Conservation (phyloP, 2,797 vertebrate genomes). For the Eulemur coronatus region DNA sequence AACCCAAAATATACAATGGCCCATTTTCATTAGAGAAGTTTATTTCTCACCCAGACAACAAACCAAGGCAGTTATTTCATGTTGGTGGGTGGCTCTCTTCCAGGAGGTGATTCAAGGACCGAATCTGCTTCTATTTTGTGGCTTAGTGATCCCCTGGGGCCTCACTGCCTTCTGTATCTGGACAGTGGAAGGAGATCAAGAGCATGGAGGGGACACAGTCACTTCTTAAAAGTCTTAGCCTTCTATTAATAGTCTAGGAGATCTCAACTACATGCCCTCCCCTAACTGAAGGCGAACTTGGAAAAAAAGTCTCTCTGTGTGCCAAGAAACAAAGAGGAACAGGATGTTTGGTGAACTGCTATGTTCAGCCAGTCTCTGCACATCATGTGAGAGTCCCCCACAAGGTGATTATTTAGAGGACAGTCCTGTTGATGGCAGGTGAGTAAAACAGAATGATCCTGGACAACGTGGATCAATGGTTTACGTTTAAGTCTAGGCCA, state of each 20-base stretch:
- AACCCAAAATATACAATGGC: not conserved
- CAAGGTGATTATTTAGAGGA: not conserved
- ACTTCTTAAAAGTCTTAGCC: not conserved
- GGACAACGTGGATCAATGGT: not conserved
- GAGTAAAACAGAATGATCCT: not conserved
- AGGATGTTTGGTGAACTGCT: not conserved
- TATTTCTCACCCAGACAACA: not conserved
- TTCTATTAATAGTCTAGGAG: not conserved
- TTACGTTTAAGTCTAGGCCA: not conserved
- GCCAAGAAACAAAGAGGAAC: not conserved
- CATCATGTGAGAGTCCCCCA: too few relatives aligned
- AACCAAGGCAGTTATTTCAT: not conserved
- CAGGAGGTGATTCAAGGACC: not conserved
- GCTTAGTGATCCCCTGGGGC: not conserved
- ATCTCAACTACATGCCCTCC: not conserved
- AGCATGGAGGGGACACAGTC: not conserved
- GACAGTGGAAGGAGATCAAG: not conserved
- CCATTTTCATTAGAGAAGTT: not conserved
- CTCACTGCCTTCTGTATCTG: not conserved
- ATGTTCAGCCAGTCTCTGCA: not conserved
- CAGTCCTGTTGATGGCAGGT: not conserved
- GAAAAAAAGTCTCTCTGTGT: not conserved
- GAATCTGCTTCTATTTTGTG: not conserved
- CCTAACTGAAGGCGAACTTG: not conserved
- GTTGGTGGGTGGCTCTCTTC: not conserved